Percentiles rank a stretch among this genome's conserved stretches.
These are phyloP conservation scores for Dinocampus coccinellae DNA, from an alignment of 2,888 invertebrate genomes.

Conservation along the genomic window DNA sequence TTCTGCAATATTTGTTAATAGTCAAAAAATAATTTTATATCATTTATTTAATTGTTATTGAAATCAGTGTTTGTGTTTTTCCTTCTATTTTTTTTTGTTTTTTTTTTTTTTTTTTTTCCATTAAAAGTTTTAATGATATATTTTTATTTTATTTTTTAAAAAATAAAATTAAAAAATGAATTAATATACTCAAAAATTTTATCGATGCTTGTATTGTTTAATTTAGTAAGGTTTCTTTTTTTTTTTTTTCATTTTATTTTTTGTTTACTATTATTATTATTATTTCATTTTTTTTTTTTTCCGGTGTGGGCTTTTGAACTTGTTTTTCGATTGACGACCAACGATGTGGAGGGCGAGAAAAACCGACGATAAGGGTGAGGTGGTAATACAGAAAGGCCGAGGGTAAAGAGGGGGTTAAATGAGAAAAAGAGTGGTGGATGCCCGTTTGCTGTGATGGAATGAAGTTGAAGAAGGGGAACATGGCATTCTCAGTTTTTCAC, in stretches of 20 bases:
- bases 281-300: no score
- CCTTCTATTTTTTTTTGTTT: not conserved
- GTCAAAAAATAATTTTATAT: not conserved
- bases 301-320: not conserved
- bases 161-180: no score
- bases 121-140: not conserved
- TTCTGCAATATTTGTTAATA: not conserved
- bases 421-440: not conserved
- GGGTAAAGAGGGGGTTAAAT: not conserved
- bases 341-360: not conserved
- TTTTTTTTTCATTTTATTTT: no score
- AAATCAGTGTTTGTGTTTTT: no score
- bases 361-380: not conserved
- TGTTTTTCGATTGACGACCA: not conserved
- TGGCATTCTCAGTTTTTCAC: conserved; percentile 45
- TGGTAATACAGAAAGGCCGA: no score
- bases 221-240: not conserved
- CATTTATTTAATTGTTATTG: not conserved
- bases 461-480: not conserved
- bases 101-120: not conserved
- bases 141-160: not conserved
- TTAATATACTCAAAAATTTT: not conserved
- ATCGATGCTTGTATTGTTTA: not conserved
- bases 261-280: no score
- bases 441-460: not conserved